Evolutionary conservation across 2,113 vertebrate genomes (phyloP), one percentile per base, ranked within the genome.

Genomic region (Phoenicopterus ruber): DNA sequence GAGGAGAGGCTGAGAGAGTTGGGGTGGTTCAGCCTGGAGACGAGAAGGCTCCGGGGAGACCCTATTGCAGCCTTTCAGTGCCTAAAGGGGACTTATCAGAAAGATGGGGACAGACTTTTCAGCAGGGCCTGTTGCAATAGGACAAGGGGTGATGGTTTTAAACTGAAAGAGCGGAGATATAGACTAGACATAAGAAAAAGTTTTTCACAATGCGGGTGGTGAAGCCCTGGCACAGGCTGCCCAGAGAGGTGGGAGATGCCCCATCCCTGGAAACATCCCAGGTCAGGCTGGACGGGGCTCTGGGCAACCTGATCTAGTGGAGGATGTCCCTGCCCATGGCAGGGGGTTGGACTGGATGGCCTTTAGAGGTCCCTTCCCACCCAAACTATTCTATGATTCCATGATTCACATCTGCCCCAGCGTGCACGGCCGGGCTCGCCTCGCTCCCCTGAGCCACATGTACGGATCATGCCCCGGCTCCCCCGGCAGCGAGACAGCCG

Each of bases 251-350:
- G 25, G 57, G 12, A 0, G 57, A 44, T 74, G 71, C 25, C 9
- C 49, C 44, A 65, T 65, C 49, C 49, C 66, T 74, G 49, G 49
- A 3, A 36, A 5, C 10, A 18, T 5, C 1, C 50, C 7, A 17
- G 46, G n/a, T 3, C 55, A 29, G 24, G 50, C 0, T 69, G 65
- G 54, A 38, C 0, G 0, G 10, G n/a, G 44, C 5, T 86, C 17
- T 25, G 67, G 57, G 62, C 40, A 26, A 1, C 17, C 47, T 31
- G 29, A 1, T 7, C 6, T 1, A 1, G 20, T 38, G 44, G 21
- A 3, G 70, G 25, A 7, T 24, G 25, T 42, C 29, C 44, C n/a
- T 69, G 54, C 16, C 13, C 14, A 0, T 0, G 5, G 54, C 24
- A 40, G 55, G 9, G 38, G n/a, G 11, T 0, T n/a, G 38, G 40